Conservation (phyloP, 2,888 invertebrate genomes). For the Troides helena region DNA sequence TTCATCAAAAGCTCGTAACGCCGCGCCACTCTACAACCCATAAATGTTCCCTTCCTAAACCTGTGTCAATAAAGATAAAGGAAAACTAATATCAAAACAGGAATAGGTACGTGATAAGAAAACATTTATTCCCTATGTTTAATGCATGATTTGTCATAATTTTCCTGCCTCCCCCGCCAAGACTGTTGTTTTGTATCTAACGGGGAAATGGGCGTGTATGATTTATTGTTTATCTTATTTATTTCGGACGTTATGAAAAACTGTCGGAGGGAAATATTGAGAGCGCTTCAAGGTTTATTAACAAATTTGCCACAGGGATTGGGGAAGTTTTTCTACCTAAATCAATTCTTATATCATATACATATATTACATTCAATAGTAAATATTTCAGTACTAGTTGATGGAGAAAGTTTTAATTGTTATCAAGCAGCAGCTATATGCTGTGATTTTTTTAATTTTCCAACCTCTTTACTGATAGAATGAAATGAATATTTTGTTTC, state of each 20-base stretch:
- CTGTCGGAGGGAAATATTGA: conserved; percentile 60
- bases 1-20: conserved; percentile 37
- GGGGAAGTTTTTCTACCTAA: conserved; percentile 32
- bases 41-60: conserved; percentile 71
- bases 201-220: conserved; percentile 74
- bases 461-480: background rate
- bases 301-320: conserved; percentile 58
- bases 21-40: conserved; percentile 62
- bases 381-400: too few species aligned
- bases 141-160: conserved; percentile 81
- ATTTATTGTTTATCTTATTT: conserved; percentile 76
- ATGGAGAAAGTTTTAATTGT: too few species aligned
- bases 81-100: conserved; percentile 80
- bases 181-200: conserved; percentile 72
- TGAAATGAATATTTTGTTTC: conserved; percentile 35
- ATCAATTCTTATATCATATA: too few species aligned
- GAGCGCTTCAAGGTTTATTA: conserved; percentile 65
- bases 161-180: conserved; percentile 69
- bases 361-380: too few species aligned
- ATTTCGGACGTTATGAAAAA: conserved; percentile 69
- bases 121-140: conserved; percentile 81
- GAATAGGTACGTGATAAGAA: conserved; percentile 81
- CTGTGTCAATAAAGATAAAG: conserved; percentile 81
- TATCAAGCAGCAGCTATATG: too few species aligned
- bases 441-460: too few species aligned